Evolutionary conservation across 2,113 vertebrate species (phyloP), one percentile per base, ranked within the genome.

Genomic region (Lagopus leucura): DNA sequence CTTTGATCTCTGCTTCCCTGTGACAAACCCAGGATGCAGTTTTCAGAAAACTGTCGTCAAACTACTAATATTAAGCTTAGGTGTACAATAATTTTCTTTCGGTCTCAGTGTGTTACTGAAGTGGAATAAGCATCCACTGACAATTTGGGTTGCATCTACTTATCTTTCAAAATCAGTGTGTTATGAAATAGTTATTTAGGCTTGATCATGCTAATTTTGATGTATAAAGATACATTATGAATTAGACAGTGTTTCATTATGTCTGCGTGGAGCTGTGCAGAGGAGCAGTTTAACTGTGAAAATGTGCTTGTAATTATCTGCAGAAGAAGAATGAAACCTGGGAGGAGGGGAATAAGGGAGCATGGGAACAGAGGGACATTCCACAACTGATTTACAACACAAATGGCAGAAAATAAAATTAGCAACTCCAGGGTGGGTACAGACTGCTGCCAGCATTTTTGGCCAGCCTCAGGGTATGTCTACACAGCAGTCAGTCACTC

Each of bases 241-340:
- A 92, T 82, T 3, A 78, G 30, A 43, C 83, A 89, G 11, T 45
- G 82, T 36, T 90, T 48, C 82, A 58, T 91, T 80, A 58, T 24
- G 58, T 75, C 84, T 60, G 75, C 90, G 63, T 54, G 18, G 78
- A 94, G 52, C 3, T 73, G 69, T 57, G 93, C 63, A 89, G 61
- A 86, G 82, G 79, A 63, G 57, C 83, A 96, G 95, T 73, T 89
- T 82, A 78, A 91, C 87, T 90, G 86, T 84, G 88, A 82, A 97
- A 96, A 97, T 90, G 89, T 96, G 97, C 89, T 96, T 92, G 88
- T 82, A 97, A 96, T 97, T 96, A 96, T 95, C 90, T 86, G 70
- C 54, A 74, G 82, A 75, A 85, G 91, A 97, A 95, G 95, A 97
- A 96, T 85, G 89, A 96, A 96, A 96, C 94, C 96, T 96, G 94